Evolutionary conservation across 2,113 vertebrate species (phyloP).

Genomic region (Picathartes gymnocephalus): DNA sequence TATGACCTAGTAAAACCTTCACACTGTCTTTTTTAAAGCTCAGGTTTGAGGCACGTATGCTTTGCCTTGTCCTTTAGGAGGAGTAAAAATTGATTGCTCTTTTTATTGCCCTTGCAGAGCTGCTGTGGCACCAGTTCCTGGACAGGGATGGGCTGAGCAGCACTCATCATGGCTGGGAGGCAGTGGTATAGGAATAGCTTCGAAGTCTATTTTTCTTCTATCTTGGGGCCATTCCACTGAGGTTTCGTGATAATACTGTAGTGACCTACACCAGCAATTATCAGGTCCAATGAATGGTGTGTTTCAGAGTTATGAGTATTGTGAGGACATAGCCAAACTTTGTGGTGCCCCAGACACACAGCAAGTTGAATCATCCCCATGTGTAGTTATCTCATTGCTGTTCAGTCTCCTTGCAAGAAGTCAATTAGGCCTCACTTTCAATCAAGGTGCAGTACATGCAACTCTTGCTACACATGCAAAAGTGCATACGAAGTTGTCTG

Average conservation of each 20-base stretch:
- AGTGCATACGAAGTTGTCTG: neutral
- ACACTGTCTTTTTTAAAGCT: neutral
- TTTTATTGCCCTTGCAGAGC: constrained; percentile 21
- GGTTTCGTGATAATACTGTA: neutral
- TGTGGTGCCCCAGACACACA: neutral
- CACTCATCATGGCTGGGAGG: rapidly evolving
- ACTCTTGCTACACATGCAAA: neutral
- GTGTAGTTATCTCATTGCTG: neutral
- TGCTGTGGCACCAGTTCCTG: neutral
- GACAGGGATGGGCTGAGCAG: neutral
- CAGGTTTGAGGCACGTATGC: neutral
- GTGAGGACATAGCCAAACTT: neutral
- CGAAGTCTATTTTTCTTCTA: neutral
- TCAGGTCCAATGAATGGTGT: neutral
- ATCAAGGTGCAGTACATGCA: neutral
- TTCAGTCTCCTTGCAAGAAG: neutral
- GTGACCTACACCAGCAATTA: neutral
- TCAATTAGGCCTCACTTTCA: neutral
- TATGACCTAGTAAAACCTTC: constrained; percentile 5
- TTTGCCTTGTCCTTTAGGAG: constrained; percentile 19
- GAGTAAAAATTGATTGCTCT: constrained; percentile 5
- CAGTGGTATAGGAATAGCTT: neutral
- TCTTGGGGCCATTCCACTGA: neutral
- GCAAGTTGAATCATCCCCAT: neutral
- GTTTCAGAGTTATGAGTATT: neutral